Evolutionary conservation across 2,888 invertebrate species (phyloP), one percentile per base, ranked within the genome.

Genomic region (Esperia sulphurella): DNA sequence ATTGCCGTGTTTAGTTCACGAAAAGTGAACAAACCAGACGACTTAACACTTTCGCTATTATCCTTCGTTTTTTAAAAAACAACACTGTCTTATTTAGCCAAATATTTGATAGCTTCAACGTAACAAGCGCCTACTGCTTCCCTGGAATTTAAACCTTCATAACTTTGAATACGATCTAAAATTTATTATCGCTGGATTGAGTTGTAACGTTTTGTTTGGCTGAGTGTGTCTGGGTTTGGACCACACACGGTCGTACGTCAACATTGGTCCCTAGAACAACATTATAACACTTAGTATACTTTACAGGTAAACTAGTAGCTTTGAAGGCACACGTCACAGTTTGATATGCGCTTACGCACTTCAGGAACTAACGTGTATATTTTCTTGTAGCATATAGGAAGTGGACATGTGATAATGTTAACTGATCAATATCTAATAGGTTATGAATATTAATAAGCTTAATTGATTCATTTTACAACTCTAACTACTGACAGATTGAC

Each of bases 181-280:
- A 57, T 70, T 28, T 46, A 45, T 56, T 63, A 13, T 10, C 43
- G 39, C 54, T 51, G 35, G 49, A 48, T 48, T 49, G 52, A 50
- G 56, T 64, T 67, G 60, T 52, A 60, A 48, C 61, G 56, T 68
- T 67, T 61, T 61, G 53, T 54, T 57, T 51, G 50, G 56, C 53
- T 28, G 13, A 52, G 48, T 43, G 44, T 53, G 52, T 60, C 55
- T 56, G 62, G 59, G 61, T 68, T 68, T 63, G 79, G 88, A 89
- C 88, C 88, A 89, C 88, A 89, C 88, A 88, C 88, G 82, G 74
- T 68, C 72, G 72, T 71, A 68, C 81, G 83, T 83, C 83, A 84
- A 80, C 79, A 81, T 75, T 63, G 79, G 75, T 69, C 80, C 80
- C 71, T 82, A 82, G 81, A 85, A 89, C 82, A 87, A 88, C 87